phyloP scores from a whole-genome alignment of 2,113 vertebrate species.

The Anoura caudifer region DNA sequence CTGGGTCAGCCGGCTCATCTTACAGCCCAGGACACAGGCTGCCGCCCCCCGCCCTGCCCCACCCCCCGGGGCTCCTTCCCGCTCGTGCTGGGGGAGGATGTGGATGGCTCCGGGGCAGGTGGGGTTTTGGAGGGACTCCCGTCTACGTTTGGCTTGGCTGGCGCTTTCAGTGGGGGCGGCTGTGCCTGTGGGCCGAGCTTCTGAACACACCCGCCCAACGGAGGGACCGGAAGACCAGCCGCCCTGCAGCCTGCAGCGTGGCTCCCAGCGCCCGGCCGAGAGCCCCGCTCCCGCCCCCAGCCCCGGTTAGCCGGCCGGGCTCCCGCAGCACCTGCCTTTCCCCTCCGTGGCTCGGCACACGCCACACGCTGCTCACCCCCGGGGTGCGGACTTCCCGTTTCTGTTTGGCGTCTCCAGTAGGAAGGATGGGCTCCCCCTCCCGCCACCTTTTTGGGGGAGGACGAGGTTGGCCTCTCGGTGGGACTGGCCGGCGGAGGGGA shows the following conservation, averaged over 20 bases:
- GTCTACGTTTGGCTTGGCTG: fast-evolving
- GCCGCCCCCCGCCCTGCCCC: no score
- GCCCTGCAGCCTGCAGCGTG: neutral
- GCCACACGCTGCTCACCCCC: fast-evolving
- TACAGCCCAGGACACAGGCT: fast-evolving
- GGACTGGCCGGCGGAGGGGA: neutral
- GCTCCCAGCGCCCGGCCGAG: no score
- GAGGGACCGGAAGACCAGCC: fast-evolving
- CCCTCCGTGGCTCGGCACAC: fast-evolving
- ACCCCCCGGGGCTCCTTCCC: no score
- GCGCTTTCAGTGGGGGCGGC: fast-evolving
- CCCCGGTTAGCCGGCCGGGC: fast-evolving
- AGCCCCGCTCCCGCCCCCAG: fast-evolving
- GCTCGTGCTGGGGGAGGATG: fast-evolving
- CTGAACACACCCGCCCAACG: fast-evolving
- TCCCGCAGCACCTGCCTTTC: fast-evolving
- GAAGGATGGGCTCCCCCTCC: neutral
- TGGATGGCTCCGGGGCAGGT: fast-evolving
- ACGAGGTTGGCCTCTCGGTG: no score
- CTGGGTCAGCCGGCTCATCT: neutral
- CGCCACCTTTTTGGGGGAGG: no score
- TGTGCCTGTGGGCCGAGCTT: neutral
- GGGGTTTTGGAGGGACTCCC: neutral
- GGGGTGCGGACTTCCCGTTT: fast-evolving
- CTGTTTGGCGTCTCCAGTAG: neutral